These are phyloP conservation scores for Python bivittatus DNA, from an alignment of 2,113 vertebrate species.

Conservation along the genomic window DNA sequence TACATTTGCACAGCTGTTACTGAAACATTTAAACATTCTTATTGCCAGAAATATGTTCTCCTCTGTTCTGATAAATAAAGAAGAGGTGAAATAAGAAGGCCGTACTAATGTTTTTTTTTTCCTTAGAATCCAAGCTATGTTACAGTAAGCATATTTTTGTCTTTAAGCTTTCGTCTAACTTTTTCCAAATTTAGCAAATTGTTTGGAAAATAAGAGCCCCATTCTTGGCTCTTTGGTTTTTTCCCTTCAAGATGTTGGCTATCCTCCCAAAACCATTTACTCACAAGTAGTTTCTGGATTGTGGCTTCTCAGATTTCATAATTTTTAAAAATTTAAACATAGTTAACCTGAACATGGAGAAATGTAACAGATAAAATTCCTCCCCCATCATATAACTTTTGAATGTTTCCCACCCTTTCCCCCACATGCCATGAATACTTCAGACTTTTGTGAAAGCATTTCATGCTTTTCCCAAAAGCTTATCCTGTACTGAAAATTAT, in stretches of 20 bases:
- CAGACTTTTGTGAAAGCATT: background rate
- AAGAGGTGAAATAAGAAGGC: background rate
- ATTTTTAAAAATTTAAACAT: background rate
- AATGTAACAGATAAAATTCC: background rate
- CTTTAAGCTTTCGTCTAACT: background rate
- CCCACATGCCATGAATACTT: background rate
- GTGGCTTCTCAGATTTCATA: background rate
- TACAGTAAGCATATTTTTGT: background rate
- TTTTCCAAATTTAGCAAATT: background rate
- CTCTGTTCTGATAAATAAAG: constrained; percentile 1
- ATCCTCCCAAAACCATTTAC: background rate
- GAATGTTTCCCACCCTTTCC: background rate
- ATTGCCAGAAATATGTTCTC: constrained; percentile 41
- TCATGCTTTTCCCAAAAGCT: background rate
- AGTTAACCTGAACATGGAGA: background rate
- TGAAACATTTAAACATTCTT: constrained; percentile 32
- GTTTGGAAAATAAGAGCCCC: background rate
- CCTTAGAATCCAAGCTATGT: background rate
- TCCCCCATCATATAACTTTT: background rate
- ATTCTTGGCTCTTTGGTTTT: background rate
- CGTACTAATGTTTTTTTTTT: background rate
- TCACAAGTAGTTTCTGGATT: background rate
- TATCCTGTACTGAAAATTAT: background rate
- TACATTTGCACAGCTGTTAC: constrained; percentile 39
- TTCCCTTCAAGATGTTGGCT: background rate